phyloP scores from a whole-genome alignment of 2,888 invertebrate species.

The Ctenicera cuprea region DNA sequence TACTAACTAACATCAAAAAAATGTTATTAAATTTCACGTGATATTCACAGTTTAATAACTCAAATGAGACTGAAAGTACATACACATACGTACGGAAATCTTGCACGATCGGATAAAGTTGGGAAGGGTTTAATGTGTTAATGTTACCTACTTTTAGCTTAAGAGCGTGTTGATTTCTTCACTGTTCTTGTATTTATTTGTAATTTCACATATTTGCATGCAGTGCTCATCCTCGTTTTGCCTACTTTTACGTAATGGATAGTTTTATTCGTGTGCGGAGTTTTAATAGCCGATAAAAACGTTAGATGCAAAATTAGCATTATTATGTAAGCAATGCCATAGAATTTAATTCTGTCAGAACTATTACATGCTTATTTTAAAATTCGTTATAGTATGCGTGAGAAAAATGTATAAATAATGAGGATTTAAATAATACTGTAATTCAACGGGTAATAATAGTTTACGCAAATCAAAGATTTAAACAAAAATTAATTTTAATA shows the following conservation, averaged over 20 bases:
- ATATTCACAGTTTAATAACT: neutral
- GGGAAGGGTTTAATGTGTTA: conserved; percentile 36
- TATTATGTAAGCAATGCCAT: too few species aligned
- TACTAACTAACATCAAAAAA: neutral
- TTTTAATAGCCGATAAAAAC: neutral
- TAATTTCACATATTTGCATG: conserved; percentile 2
- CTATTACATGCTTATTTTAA: too few species aligned
- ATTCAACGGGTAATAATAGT: too few species aligned
- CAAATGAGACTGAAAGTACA: conserved; percentile 34
- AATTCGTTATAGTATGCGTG: too few species aligned
- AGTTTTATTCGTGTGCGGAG: neutral
- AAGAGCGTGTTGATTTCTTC: conserved; percentile 24
- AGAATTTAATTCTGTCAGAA: too few species aligned
- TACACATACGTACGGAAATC: neutral
- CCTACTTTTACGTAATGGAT: conserved; percentile 3
- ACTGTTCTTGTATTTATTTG: conserved; percentile 19
- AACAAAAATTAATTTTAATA: too few species aligned
- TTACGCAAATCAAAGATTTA: too few species aligned
- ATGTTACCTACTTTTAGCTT: conserved; percentile 33
- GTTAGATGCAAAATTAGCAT: neutral
- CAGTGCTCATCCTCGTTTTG: conserved; percentile 5
- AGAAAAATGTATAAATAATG: too few species aligned
- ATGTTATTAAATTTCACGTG: neutral
- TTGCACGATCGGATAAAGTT: neutral
- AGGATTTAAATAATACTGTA: too few species aligned